A percentile compares a stretch with the other conserved stretches of the same genome.
Evolutionary conservation across 2,797 vertebrate genomes (phyloP).

Genomic region (Chaunax sp.): DNA sequence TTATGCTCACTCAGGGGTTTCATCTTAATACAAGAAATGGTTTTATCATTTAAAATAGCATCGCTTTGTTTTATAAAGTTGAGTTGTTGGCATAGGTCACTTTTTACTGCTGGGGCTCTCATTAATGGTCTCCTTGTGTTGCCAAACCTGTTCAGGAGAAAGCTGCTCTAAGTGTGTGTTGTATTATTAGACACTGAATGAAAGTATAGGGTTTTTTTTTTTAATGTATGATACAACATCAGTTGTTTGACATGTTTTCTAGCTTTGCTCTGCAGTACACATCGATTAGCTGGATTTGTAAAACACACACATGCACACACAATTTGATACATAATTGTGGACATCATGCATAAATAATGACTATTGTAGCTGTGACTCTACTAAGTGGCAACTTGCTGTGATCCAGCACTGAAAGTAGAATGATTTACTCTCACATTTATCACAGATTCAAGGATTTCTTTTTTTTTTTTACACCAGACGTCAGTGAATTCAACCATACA

Average conservation of each 20-base stretch:
- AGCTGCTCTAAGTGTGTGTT: constrained; percentile 6
- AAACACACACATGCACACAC: constrained; percentile 57
- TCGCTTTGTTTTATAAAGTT: background rate
- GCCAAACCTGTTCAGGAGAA: background rate
- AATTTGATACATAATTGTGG: constrained; percentile 75
- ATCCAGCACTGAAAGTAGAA: constrained; percentile 61
- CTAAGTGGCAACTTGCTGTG: constrained; percentile 85
- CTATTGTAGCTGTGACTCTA: constrained; percentile 78
- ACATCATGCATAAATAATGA: constrained; percentile 85
- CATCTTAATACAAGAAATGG: background rate
- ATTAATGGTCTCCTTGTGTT: background rate
- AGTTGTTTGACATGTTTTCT: constrained; percentile 30
- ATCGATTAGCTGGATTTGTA: constrained; percentile 41
- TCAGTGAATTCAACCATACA: constrained; percentile 24
- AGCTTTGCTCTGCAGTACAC: constrained; percentile 19
- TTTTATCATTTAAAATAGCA: background rate
- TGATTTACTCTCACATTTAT: constrained; percentile 57
- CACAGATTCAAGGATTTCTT: constrained; percentile 5
- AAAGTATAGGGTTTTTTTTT: constrained; percentile 19
- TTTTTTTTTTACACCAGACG: constrained; percentile 8
- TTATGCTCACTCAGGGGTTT: too few species aligned
- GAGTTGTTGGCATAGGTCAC: background rate
- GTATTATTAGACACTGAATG: constrained; percentile 10
- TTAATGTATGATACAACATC: constrained; percentile 20
- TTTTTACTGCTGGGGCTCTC: background rate